Percentiles rank a stretch among this genome's conserved stretches.
phyloP scores from a whole-genome alignment of 2,113 vertebrate species.

The Lichenostomus cassidix region DNA sequence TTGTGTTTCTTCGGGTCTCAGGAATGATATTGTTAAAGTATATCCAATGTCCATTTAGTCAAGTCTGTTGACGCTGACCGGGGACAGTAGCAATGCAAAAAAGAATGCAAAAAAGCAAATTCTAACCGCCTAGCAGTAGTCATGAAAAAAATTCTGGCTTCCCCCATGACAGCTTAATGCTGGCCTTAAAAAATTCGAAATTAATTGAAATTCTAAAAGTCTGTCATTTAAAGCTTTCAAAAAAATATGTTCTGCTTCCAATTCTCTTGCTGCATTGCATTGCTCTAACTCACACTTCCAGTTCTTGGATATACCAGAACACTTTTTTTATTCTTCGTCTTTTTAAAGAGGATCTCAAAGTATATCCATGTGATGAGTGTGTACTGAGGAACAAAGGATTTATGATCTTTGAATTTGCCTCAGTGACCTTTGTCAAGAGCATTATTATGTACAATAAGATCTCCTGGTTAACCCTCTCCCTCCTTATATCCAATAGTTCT shows the following conservation, averaged over 20 bases:
- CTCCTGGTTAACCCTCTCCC: not conserved
- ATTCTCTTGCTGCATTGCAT: not conserved
- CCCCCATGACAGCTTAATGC: not conserved
- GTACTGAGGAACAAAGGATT: not conserved
- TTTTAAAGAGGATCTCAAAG: not conserved
- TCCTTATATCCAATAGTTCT: not conserved
- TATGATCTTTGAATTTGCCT: not conserved
- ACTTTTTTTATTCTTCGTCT: too few relatives aligned
- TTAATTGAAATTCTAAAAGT: not conserved
- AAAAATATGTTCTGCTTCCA: not conserved
- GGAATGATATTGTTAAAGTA: not conserved
- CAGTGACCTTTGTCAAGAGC: not conserved
- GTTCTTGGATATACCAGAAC: not conserved
- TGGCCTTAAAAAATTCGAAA: not conserved
- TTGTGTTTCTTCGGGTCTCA: not conserved
- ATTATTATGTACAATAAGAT: not conserved
- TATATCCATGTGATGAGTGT: not conserved
- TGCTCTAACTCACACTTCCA: not conserved
- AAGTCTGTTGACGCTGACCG: not conserved
- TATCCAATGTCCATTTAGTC: not conserved
- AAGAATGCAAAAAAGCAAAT: not conserved
- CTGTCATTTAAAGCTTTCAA: not conserved
- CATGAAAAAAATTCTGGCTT: not conserved
- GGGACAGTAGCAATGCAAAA: not conserved
- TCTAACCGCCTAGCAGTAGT: not conserved